These are phyloP conservation scores for Oreocharis arfaki DNA, from an alignment of 2,113 vertebrate genomes.

Conservation along the genomic window DNA sequence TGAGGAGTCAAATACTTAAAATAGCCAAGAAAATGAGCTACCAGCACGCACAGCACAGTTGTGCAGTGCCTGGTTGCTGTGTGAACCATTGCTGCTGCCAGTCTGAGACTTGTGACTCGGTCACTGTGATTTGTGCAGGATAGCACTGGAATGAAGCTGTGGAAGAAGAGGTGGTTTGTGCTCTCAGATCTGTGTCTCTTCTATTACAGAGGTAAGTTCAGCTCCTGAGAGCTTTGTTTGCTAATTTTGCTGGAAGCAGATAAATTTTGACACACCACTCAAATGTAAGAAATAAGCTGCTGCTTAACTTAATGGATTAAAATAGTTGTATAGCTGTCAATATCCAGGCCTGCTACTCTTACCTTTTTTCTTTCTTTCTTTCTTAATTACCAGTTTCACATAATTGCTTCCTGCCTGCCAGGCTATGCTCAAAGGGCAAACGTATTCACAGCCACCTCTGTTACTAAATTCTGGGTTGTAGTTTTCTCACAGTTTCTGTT, in stretches of 20 bases:
- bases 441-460: background rate
- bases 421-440: background rate
- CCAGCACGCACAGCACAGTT: background rate
- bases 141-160: slow-evolving; percentile 96
- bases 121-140: slow-evolving; percentile 74
- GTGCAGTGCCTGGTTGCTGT: background rate
- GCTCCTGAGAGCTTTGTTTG: background rate
- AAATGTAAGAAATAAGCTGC: background rate
- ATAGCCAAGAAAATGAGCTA: background rate
- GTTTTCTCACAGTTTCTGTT: background rate
- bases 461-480: background rate
- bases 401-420: slow-evolving; percentile 6
- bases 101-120: background rate
- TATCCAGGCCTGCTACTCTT: background rate
- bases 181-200: slow-evolving; percentile 97
- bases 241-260: background rate
- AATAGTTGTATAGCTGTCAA: background rate
- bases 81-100: background rate
- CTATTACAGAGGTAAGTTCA: slow-evolving; percentile 92
- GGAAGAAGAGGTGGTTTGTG: slow-evolving; percentile 99
- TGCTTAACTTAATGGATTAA: background rate
- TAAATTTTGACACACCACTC: background rate
- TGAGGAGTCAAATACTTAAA: background rate
- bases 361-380: background rate
- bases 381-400: background rate